These are phyloP conservation scores for Pinna nobilis DNA, from an alignment of 1,140 invertebrate genomes.

Conservation along the genomic window DNA sequence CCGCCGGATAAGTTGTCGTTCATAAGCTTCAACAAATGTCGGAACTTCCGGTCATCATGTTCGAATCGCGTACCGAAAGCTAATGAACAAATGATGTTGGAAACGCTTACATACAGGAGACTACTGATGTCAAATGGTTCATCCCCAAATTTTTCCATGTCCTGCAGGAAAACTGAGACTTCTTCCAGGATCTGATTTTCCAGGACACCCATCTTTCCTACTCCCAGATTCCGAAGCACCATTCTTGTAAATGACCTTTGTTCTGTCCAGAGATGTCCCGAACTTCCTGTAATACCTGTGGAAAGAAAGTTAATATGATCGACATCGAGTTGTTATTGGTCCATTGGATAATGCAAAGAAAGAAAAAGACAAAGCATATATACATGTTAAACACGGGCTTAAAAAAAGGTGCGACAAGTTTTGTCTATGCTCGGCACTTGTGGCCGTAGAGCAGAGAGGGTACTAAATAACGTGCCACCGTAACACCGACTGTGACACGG, in stretches of 20 bases:
- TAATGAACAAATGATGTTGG: conserved; percentile 90
- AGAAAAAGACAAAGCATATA: no score
- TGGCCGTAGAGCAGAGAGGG: no score
- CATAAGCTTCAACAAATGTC: conserved; percentile 8
- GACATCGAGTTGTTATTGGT: no score
- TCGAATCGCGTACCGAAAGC: conserved; percentile 83
- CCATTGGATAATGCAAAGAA: no score
- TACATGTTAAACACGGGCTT: no score
- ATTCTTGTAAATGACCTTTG: conserved; percentile 14
- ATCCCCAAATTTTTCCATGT: conserved; percentile 4
- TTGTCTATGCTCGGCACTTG: no score
- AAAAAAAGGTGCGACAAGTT: no score
- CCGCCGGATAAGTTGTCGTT: background rate
- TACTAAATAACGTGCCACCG: no score
- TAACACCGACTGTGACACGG: no score
- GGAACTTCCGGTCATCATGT: conserved; percentile 70
- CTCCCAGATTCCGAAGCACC: conserved; percentile 13
- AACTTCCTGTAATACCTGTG: conserved; percentile 2
- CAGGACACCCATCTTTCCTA: conserved; percentile 22
- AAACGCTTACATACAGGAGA: conserved; percentile 74
- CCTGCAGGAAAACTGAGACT: background rate
- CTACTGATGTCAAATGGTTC: conserved; percentile 13
- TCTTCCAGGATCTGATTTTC: conserved; percentile 37
- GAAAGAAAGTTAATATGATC: no score
- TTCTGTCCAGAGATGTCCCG: conserved; percentile 5